These are phyloP conservation scores for Priocnemis perturbator DNA, from an alignment of 2,888 invertebrate species.

Conservation along the genomic window DNA sequence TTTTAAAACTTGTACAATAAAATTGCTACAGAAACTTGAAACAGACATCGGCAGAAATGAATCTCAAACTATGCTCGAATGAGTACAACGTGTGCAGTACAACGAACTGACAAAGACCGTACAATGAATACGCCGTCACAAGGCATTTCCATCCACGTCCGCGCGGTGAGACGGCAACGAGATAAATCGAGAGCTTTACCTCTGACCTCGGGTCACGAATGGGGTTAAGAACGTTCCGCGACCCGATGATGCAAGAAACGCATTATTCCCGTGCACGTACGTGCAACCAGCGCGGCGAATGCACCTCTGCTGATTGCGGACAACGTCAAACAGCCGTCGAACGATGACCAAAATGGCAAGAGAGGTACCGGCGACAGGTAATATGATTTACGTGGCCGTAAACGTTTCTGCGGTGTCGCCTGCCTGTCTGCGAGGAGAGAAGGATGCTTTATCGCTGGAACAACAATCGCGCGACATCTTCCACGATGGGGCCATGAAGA, in stretches of 20 bases:
- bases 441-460: too few species aligned
- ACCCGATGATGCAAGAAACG: constrained; percentile 37
- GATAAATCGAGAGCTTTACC: constrained; percentile 54
- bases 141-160: constrained; percentile 52
- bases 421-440: too few species aligned
- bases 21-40: background rate
- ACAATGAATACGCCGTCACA: background rate
- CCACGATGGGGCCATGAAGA: too few species aligned
- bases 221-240: constrained; percentile 35
- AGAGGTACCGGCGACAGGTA: background rate
- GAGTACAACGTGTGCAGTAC: too few species aligned
- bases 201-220: constrained; percentile 44
- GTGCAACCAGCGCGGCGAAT: constrained; percentile 6
- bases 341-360: constrained; percentile 16
- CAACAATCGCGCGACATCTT: too few species aligned
- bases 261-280: constrained; percentile 30
- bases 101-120: too few species aligned
- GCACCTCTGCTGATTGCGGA: constrained; percentile 20
- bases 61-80: too few species aligned
- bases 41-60: too few species aligned
- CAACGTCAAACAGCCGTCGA: constrained; percentile 14
- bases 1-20: background rate
- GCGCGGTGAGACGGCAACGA: constrained; percentile 46
- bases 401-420: too few species aligned
- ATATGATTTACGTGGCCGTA: too few species aligned